These are phyloP conservation scores for Thalassaphorura encarpata DNA, from an alignment of 1,140 invertebrate species.

Conservation along the genomic window DNA sequence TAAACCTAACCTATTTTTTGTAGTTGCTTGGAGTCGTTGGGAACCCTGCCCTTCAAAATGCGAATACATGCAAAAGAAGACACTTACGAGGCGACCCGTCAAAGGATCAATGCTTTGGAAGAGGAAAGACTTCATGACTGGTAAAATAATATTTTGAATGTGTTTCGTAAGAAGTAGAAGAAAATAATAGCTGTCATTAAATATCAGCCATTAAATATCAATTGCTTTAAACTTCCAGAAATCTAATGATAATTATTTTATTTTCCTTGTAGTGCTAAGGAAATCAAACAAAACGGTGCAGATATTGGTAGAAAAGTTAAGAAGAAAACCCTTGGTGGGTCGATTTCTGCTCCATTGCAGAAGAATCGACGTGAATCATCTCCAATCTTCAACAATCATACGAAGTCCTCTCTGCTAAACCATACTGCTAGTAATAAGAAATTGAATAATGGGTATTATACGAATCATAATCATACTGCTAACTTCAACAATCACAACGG, in stretches of 20 bases:
- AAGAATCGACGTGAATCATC: not conserved
- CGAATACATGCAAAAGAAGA: constrained; percentile 87
- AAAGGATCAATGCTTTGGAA: constrained; percentile 77
- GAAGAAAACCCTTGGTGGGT: constrained; percentile 41
- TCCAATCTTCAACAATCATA: not conserved
- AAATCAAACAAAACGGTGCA: constrained; percentile 78
- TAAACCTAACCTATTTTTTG: constrained; percentile 5
- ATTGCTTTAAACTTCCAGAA: not conserved
- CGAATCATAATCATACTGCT: not conserved
- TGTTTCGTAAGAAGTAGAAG: not conserved
- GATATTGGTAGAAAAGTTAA: constrained; percentile 76
- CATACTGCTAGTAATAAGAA: not conserved
- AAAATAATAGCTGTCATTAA: not conserved
- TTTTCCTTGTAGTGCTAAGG: constrained; percentile 59
- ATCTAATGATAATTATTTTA: not conserved
- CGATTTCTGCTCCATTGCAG: not conserved
- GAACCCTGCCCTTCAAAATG: constrained; percentile 70
- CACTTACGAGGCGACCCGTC: constrained; percentile 79
- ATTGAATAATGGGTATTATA: not conserved
- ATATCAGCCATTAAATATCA: not conserved
- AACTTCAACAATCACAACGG: not conserved
- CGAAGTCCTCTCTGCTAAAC: not conserved
- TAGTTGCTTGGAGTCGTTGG: constrained; percentile 59
- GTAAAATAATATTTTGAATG: constrained; percentile 40
- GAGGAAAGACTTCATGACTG: constrained; percentile 86